Evolutionary conservation across 2,113 vertebrate species (phyloP).

Genomic region (Centropus bengalensis): DNA sequence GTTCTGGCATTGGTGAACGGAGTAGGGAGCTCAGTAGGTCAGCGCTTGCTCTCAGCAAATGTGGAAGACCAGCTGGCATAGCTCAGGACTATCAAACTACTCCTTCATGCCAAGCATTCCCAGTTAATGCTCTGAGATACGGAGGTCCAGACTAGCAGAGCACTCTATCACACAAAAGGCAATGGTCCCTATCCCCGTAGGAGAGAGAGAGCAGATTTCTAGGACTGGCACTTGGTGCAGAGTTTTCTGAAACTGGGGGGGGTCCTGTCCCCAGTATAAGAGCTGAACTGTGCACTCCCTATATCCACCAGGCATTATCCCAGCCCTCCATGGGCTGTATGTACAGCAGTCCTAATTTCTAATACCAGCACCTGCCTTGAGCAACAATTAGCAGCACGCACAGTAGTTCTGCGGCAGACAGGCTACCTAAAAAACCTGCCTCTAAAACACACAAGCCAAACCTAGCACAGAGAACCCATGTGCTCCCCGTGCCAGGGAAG

Average conservation of each 20-base stretch:
- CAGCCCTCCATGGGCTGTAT: rapidly evolving
- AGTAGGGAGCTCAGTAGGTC: neutral
- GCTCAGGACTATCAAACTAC: neutral
- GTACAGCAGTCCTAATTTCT: neutral
- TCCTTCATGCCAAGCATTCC: neutral
- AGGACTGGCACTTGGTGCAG: rapidly evolving
- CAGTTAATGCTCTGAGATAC: neutral
- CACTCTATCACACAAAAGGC: neutral
- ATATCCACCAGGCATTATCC: neutral
- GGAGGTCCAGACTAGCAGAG: neutral
- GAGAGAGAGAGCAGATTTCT: neutral
- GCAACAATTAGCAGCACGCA: neutral
- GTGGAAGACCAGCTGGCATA: neutral
- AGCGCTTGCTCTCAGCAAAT: neutral
- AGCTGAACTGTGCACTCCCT: neutral
- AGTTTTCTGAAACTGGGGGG: neutral
- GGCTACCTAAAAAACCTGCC: neutral
- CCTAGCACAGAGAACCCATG: rapidly evolving
- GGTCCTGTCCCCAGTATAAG: neutral
- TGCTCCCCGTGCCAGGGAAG: rapidly evolving
- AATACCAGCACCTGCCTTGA: neutral
- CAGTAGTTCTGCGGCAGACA: neutral
- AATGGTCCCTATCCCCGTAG: neutral
- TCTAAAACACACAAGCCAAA: neutral
- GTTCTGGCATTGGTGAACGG: neutral